Evolutionary conservation across 2,888 invertebrate species (phyloP).

Genomic region (Agrotis exclamationis): DNA sequence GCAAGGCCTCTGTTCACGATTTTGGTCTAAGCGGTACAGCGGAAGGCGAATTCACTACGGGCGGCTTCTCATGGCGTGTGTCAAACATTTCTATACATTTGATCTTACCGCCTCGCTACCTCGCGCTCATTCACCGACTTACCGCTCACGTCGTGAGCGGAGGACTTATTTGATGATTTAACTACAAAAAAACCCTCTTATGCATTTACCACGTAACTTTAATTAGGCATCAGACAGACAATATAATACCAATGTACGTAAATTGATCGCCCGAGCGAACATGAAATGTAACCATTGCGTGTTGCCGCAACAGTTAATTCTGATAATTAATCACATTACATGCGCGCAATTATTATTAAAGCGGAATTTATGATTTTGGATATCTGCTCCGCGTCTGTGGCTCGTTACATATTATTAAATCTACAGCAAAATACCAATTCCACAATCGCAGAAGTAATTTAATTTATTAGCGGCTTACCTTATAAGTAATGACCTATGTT

Average conservation of each 20-base stretch:
- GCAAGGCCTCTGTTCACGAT: no score
- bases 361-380: conserved; percentile 43
- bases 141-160: no score
- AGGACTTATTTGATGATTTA: no score
- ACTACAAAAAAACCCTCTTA: neutral
- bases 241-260: conserved; percentile 21
- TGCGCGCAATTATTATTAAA: conserved; percentile 41
- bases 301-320: conserved; percentile 49
- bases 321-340: conserved; percentile 56
- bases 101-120: no score
- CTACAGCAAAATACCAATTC: neutral
- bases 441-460: conserved; percentile 2
- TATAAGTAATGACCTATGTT: conserved; percentile 13
- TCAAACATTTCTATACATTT: no score
- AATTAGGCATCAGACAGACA: conserved; percentile 35
- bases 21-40: no score
- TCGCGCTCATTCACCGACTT: no score
- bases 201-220: conserved; percentile 24
- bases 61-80: no score
- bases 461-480: conserved; percentile 23
- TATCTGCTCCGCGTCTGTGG: conserved; percentile 28
- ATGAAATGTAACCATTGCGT: conserved; percentile 51
- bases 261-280: conserved; percentile 41
- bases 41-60: no score
- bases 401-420: conserved; percentile 14